Percentiles rank a stretch among this genome's conserved stretches.
These are phyloP conservation scores for Panthera leo DNA, from an alignment of 2,113 vertebrate species.

Conservation along the genomic window DNA sequence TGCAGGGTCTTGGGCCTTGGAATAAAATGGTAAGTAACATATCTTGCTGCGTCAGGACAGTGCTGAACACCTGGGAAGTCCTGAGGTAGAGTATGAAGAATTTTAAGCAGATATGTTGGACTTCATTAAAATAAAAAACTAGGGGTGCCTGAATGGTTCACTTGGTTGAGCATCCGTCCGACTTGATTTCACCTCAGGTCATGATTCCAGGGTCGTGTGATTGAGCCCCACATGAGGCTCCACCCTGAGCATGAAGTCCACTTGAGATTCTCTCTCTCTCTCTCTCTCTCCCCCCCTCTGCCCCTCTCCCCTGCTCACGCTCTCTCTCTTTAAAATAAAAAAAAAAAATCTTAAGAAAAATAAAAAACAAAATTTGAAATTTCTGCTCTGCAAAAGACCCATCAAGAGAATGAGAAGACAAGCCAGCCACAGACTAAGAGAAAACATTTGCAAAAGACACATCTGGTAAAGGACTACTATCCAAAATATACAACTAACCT, in stretches of 20 bases:
- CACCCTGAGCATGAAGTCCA: no score
- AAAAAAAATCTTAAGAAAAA: no score
- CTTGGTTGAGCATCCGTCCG: no score
- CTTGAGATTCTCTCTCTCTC: no score
- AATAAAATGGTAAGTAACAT: neutral
- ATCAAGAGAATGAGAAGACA: neutral
- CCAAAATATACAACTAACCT: neutral
- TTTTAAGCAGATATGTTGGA: neutral
- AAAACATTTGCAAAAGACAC: neutral
- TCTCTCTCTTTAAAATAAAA: no score
- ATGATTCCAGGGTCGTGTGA: no score
- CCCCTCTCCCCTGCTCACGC: no score
- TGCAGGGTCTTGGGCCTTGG: neutral
- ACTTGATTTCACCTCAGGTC: no score
- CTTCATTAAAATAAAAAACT: neutral
- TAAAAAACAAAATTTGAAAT: neutral
- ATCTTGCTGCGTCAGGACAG: neutral
- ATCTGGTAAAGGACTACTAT: neutral
- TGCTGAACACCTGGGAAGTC: neutral
- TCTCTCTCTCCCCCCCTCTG: no score
- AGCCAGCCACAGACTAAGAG: neutral
- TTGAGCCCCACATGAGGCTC: no score
- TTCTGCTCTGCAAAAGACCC: neutral
- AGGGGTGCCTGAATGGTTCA: no score
- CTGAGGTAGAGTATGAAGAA: neutral